phyloP scores from a whole-genome alignment of 2,888 invertebrate genomes.

The Trissolcus japonicus region DNA sequence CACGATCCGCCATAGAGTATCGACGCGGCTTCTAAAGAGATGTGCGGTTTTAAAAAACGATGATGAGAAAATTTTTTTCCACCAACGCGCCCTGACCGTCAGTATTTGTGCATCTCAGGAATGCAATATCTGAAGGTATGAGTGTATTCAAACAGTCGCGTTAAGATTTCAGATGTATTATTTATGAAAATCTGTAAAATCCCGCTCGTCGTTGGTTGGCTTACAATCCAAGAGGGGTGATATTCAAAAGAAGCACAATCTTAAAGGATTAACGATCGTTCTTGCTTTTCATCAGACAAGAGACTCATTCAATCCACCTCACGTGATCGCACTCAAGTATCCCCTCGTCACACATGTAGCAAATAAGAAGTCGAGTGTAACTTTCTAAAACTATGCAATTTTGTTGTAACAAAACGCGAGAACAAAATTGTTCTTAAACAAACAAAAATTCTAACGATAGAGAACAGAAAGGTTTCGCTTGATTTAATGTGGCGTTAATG shows the following conservation, averaged over 20 bases:
- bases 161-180: conserved; percentile 18
- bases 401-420: neutral
- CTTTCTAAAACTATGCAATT: conserved; percentile 9
- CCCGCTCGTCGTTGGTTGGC: conserved; percentile 14
- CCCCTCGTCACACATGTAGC: conserved; percentile 14
- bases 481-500: no score
- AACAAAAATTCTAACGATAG: no score
- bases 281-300: conserved; percentile 34
- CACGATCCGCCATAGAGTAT: conserved; percentile 16
- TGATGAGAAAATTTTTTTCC: conserved; percentile 28
- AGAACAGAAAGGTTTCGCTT: no score
- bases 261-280: conserved; percentile 40
- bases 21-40: conserved; percentile 9
- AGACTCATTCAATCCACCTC: conserved; percentile 31
- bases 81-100: neutral
- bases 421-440: no score
- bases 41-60: conserved; percentile 18
- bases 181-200: conserved; percentile 13
- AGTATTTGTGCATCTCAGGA: conserved; percentile 4
- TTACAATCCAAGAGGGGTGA: neutral
- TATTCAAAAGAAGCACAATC: conserved; percentile 27
- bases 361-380: conserved; percentile 24
- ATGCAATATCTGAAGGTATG: conserved; percentile 26
- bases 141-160: conserved; percentile 19
- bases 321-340: conserved; percentile 18